Evolutionary conservation across 2,888 invertebrate genomes (phyloP), one percentile per base, ranked within the genome.

Genomic region (Drosophila gaucha): DNA sequence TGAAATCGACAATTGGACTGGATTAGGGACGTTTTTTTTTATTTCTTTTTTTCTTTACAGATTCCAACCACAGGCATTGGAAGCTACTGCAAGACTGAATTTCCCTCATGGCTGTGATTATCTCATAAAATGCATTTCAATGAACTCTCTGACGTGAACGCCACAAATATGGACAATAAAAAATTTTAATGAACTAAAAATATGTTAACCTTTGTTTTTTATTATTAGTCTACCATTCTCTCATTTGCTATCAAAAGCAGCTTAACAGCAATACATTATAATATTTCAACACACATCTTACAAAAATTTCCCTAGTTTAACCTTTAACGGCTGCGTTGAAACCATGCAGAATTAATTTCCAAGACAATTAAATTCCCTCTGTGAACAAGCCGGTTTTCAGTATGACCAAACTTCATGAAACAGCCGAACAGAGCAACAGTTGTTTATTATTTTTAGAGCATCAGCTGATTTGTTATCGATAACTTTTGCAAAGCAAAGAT

Each of bases 1-100:
- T 36, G 43, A 57, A 44, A 51, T 26, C 10, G 67, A 67, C 66
- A 30, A 26, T 26, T 43, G 58, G 66, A 67, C 67, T 6, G 51
- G 9, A 28, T n/a, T 58, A 67, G 66, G 67, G 26, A 66, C 28
- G 2, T 50, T 54, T 43, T 14, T 49, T 49, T 33, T 46, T 35
- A 22, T 22, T 28, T 33, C 41, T 52, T 33, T 50, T 12, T 47
- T 33, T 66, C 47, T 16, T 67, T 67, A 41, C 67, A 67, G 67
- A 33, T 51, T 4, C n/a, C 30, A 20, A n/a, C 18, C 4, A n/a
- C n/a, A 24, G 10, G 18, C 20, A 14, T 22, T 35, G 18, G 14
- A 33, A n/a, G 10, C 50, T 10, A 18, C 2, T 18, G 44, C 12
- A 33, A 41, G 54, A 62, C 62, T 43, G 14, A 12, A 43, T 12